Evolutionary conservation across 2,797 vertebrate genomes (phyloP).

Genomic region (Okamejei kenojei): DNA sequence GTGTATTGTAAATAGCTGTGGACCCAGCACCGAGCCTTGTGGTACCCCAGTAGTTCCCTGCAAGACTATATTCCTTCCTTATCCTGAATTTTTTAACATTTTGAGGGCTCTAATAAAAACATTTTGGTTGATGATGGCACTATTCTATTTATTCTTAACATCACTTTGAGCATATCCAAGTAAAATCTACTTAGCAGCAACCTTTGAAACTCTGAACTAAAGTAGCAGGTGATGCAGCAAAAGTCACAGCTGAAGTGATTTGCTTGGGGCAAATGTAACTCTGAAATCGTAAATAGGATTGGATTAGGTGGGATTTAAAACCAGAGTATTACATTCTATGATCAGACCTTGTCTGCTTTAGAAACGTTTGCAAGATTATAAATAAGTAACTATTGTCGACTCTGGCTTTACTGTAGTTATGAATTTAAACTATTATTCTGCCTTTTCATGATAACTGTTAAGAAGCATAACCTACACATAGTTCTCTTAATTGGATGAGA

Average conservation of each 20-base stretch:
- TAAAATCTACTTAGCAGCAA: neutral
- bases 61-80: constrained; percentile 34
- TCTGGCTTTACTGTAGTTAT: neutral
- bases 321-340: constrained; percentile 44
- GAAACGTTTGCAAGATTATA: neutral
- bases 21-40: too few species aligned
- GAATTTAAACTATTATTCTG: neutral
- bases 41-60: too few species aligned
- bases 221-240: constrained; percentile 45
- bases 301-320: constrained; percentile 52
- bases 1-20: too few species aligned
- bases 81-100: constrained; percentile 23
- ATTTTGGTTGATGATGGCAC: neutral
- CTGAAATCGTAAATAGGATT: constrained; percentile 45
- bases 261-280: constrained; percentile 44
- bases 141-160: neutral
- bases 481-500: constrained; percentile 46
- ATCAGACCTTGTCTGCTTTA: constrained; percentile 39
- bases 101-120: constrained; percentile 41
- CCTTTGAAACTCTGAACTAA: neutral
- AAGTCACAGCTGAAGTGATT: constrained; percentile 47
- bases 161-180: neutral
- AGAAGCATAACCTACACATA: constrained; percentile 39
- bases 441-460: constrained; percentile 39
- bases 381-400: neutral